Evolutionary conservation across 2,797 vertebrate genomes (phyloP), one percentile per base, ranked within the genome.

Genomic region (Sardinella longiceps): DNA sequence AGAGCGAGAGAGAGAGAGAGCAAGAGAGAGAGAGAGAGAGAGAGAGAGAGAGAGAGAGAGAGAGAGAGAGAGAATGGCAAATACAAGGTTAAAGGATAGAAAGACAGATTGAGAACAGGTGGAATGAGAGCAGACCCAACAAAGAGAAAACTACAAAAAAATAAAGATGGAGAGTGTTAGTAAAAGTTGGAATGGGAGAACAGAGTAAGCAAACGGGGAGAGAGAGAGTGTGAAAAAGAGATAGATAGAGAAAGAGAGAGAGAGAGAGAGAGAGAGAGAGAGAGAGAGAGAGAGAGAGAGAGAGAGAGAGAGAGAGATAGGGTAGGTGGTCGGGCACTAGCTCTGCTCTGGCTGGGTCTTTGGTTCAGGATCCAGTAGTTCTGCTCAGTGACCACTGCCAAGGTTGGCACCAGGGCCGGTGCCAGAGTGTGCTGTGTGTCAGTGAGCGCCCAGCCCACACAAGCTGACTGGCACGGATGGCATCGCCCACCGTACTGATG

Each of bases 401-500:
- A 92, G 90, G 91, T 91, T 90, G 89, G 85, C 83, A 85, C 82
- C 84, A 87, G 80, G 84, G 70, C 81, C 88, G 86, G 85, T 90
- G 84, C 85, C 82, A 11, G 50, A 86, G 86, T 87, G 87, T 11
- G 28, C 84, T 74, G 84, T 88, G 85, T 90, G 88, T 88, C 90
- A 88, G 11, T 85, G 83, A 66, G 88, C 70, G 56, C 86, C 86
- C 84, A 85, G 56, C 86, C 86, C 84, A 85, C 87, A 86, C 86
- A 85, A 87, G 87, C 83, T 81, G 88, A 87, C 87, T 25, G 33
- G 46, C 60, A 66, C 82, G 86, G 85, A 85, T 30, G 60, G 11
- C 60, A 66, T 1, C 85, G 81, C 80, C 86, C 85, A 86, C 83
- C 85, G 83, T 83, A 85, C 82, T 84, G 88, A 80, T 77, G 60